Evolutionary conservation across 2,797 vertebrate genomes (phyloP).

Genomic region (Alfaro cultratus): DNA sequence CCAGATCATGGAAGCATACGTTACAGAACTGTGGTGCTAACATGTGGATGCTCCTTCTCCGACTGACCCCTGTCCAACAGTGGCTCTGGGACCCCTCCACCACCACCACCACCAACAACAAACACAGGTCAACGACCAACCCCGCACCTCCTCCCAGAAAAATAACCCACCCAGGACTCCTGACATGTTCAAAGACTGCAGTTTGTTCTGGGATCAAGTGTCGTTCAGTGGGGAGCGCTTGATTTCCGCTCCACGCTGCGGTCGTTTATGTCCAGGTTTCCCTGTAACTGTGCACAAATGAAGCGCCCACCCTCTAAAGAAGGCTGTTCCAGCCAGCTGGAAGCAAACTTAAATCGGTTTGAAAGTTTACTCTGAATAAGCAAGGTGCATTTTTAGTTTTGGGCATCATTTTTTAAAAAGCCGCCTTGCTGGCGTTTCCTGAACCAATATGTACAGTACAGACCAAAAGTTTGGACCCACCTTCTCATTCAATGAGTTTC

Average conservation of each 20-base stretch:
- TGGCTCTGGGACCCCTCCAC: conserved; percentile 25
- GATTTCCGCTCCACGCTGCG: conserved; percentile 6
- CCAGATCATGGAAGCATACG: not conserved
- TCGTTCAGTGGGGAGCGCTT: conserved; percentile 2
- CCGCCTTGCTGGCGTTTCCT: conserved; percentile 35
- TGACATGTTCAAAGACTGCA: conserved; percentile 18
- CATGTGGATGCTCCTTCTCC: conserved; percentile 11
- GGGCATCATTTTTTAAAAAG: not conserved
- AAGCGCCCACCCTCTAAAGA: not conserved
- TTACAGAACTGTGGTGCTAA: conserved; percentile 33
- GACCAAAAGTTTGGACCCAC: too few species aligned
- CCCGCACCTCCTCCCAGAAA: not conserved
- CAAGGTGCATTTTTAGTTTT: conserved; percentile 9
- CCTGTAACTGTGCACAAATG: conserved; percentile 5
- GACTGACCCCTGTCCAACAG: conserved; percentile 40
- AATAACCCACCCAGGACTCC: conserved; percentile 26
- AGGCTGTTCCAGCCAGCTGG: not conserved
- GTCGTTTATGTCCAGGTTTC: not conserved
- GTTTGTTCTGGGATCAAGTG: conserved; percentile 4
- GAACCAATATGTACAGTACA: conserved; percentile 5
- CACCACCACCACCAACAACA: not conserved
- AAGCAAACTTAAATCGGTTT: conserved; percentile 2
- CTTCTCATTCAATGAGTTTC: too few species aligned
- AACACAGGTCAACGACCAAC: conserved; percentile 1
- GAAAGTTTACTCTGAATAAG: conserved; percentile 7